Evolutionary conservation across 2,888 invertebrate species (phyloP).

Genomic region (Hypena proboscidalis): DNA sequence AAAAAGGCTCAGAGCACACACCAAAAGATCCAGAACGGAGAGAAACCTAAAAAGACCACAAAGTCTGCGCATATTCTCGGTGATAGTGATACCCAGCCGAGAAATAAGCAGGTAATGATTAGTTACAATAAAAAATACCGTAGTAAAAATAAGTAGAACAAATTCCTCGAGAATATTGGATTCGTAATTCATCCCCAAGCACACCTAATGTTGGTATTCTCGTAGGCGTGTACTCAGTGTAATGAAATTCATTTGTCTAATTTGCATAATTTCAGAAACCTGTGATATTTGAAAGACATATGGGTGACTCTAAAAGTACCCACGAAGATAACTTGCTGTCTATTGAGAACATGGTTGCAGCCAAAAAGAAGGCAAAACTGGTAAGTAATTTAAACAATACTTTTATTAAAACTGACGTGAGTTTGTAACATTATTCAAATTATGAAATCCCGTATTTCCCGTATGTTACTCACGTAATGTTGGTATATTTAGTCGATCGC

Average conservation of each 20-base stretch:
- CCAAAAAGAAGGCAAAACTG: constrained; percentile 57
- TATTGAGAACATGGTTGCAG: constrained; percentile 52
- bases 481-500: too few relatives aligned
- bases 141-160: too few relatives aligned
- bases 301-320: constrained; percentile 67
- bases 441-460: too few relatives aligned
- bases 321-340: constrained; percentile 46
- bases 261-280: constrained; percentile 55
- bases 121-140: constrained; percentile 11
- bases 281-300: constrained; percentile 73
- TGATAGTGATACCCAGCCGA: constrained; percentile 53
- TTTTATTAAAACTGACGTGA: background rate
- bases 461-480: too few relatives aligned
- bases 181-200: too few relatives aligned
- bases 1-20: constrained; percentile 76
- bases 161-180: too few relatives aligned
- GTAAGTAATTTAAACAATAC: constrained; percentile 37
- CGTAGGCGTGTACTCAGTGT: too few relatives aligned
- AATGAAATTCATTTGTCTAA: background rate
- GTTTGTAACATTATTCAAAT: too few relatives aligned
- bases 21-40: constrained; percentile 44
- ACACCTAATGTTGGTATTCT: too few relatives aligned
- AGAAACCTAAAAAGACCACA: constrained; percentile 65
- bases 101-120: constrained; percentile 56
- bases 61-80: constrained; percentile 75